These are phyloP conservation scores for Heliconius melpomene DNA, from an alignment of 1,140 invertebrate species.

Conservation along the genomic window DNA sequence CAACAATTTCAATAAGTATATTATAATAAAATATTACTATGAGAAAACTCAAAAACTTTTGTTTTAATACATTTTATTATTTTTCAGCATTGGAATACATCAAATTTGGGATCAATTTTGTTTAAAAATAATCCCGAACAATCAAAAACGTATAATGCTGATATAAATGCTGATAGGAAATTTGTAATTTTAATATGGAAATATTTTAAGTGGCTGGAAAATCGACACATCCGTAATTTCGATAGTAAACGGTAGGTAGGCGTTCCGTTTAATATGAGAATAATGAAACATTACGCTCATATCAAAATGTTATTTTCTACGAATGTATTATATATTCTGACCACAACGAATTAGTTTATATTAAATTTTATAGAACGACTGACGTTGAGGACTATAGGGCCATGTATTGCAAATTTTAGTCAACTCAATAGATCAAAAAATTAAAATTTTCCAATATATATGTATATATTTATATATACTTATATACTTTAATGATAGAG, in stretches of 20 bases:
- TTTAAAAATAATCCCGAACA: conserved; percentile 47
- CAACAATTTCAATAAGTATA: no score
- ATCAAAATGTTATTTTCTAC: no score
- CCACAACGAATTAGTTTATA: not conserved
- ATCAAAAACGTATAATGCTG: not conserved
- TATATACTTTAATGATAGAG: no score
- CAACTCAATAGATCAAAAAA: no score
- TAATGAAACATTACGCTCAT: not conserved
- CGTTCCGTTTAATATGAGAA: not conserved
- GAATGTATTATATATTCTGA: not conserved
- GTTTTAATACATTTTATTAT: not conserved
- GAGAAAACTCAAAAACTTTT: no score
- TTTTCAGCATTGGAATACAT: conserved; percentile 56
- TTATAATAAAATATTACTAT: no score
- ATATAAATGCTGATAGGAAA: conserved; percentile 29
- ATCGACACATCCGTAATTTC: conserved; percentile 53
- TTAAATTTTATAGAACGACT: not conserved
- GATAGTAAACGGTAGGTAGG: conserved; percentile 47
- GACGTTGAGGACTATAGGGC: no score
- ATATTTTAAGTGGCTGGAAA: conserved; percentile 57
- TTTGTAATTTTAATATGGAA: conserved; percentile 65
- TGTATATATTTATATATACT: no score
- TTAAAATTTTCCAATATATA: no score
- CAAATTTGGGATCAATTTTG: conserved; percentile 56
- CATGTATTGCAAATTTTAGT: not conserved